Percentiles rank a stretch among this genome's conserved stretches.
These are phyloP conservation scores for Alosa alosa DNA, from an alignment of 2,113 vertebrate genomes.

Conservation along the genomic window DNA sequence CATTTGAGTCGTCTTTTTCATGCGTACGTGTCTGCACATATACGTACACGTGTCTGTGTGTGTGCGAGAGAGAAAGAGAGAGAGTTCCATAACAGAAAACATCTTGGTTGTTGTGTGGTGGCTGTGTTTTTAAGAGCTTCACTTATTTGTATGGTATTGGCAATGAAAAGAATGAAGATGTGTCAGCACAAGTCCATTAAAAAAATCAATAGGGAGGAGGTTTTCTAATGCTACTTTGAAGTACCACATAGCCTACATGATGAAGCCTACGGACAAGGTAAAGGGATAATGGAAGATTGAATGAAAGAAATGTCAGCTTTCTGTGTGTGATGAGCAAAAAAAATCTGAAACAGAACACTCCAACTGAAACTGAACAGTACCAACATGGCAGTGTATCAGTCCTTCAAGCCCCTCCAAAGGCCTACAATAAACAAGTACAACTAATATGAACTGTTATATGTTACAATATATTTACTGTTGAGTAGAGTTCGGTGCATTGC, in stretches of 20 bases:
- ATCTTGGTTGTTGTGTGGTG: neutral
- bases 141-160: neutral
- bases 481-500: no score
- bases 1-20: conserved; percentile 2
- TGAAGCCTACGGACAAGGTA: neutral
- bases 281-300: neutral
- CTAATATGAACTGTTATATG: neutral
- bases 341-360: no score
- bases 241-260: neutral
- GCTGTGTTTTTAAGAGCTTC: neutral
- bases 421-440: neutral
- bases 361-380: no score
- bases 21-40: neutral
- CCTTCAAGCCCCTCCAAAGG: no score
- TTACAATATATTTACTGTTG: neutral
- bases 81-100: neutral
- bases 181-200: neutral
- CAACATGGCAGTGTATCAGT: no score
- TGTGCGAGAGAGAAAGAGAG: neutral
- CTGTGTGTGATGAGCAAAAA: neutral
- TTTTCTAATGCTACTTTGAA: no score
- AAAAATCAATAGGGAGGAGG: neutral
- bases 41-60: neutral
- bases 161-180: neutral
- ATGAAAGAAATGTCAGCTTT: neutral